Percentiles rank a stretch among this genome's conserved stretches.
Evolutionary conservation across 2,888 invertebrate genomes (phyloP).

Genomic region (Strigamia maritima): DNA sequence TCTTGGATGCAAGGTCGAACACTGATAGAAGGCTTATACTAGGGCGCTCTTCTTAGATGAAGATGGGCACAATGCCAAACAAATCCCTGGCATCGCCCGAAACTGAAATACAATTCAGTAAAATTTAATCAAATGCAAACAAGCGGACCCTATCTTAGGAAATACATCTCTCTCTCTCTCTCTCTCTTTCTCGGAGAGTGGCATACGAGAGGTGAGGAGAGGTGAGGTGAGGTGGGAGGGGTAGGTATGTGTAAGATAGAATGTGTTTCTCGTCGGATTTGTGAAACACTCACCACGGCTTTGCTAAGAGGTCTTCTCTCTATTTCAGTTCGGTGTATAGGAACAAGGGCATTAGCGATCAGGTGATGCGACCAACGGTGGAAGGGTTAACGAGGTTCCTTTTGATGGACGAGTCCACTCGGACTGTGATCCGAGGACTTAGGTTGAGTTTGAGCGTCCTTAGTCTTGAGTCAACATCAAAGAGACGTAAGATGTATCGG

Average conservation of each 20-base stretch:
- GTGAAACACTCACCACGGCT: constrained; percentile 25
- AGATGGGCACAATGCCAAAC: constrained; percentile 37
- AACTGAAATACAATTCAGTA: constrained; percentile 38
- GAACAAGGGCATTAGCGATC: constrained; percentile 25
- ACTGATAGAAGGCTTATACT: constrained; percentile 36
- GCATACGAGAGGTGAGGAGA: not conserved
- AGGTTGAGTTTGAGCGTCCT: constrained; percentile 28
- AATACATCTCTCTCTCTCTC: constrained; percentile 38
- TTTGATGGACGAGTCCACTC: constrained; percentile 31
- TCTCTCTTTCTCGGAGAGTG: constrained; percentile 19
- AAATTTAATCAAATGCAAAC: constrained; percentile 39
- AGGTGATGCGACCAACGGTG: constrained; percentile 11
- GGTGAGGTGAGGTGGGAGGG: not conserved
- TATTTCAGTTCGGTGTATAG: not conserved
- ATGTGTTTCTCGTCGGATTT: constrained; percentile 38
- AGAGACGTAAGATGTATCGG: constrained; percentile 9
- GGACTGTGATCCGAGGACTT: constrained; percentile 26
- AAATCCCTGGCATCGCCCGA: constrained; percentile 35
- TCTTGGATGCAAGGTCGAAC: constrained; percentile 32
- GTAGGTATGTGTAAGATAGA: not conserved
- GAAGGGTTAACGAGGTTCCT: constrained; percentile 27
- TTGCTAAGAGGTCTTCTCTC: constrained; percentile 17
- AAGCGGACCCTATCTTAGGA: constrained; percentile 35
- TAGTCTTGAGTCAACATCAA: constrained; percentile 30
- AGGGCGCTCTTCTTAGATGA: constrained; percentile 34